Conservation (phyloP, 2,797 vertebrate species). For the Syngnathus acus region DNA sequence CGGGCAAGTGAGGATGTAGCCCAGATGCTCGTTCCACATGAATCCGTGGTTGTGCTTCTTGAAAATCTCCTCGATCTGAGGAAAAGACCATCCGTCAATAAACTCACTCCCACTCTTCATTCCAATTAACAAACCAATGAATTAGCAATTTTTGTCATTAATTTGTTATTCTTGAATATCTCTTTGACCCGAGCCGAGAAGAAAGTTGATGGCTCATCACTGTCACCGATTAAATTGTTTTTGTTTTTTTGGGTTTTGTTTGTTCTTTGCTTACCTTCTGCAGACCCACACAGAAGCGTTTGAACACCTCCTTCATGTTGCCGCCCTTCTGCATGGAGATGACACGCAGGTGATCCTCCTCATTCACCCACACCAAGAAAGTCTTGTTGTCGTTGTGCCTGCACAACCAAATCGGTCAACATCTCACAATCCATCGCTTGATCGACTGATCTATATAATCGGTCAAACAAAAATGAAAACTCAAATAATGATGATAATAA, state of each 20-base stretch:
- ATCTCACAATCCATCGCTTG: too few relatives aligned
- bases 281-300: constrained; percentile 88
- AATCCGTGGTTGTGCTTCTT: constrained; percentile 86
- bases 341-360: constrained; percentile 95
- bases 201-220: too few relatives aligned
- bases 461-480: too few relatives aligned
- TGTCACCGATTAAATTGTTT: too few relatives aligned
- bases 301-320: constrained; percentile 96
- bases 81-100: neutral
- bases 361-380: constrained; percentile 97
- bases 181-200: too few relatives aligned
- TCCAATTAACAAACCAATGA: neutral
- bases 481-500: too few relatives aligned
- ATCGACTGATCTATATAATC: too few relatives aligned
- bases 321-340: constrained; percentile 98
- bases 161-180: too few relatives aligned
- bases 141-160: too few relatives aligned
- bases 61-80: constrained; percentile 89
- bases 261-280: constrained; percentile 41
- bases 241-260: neutral
- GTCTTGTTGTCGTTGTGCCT: constrained; percentile 97
- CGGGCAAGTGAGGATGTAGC: constrained; percentile 93
- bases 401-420: neutral
- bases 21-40: constrained; percentile 97
- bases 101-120: neutral